Evolutionary conservation across 2,113 vertebrate genomes (phyloP).

Genomic region (Stercorarius parasiticus): DNA sequence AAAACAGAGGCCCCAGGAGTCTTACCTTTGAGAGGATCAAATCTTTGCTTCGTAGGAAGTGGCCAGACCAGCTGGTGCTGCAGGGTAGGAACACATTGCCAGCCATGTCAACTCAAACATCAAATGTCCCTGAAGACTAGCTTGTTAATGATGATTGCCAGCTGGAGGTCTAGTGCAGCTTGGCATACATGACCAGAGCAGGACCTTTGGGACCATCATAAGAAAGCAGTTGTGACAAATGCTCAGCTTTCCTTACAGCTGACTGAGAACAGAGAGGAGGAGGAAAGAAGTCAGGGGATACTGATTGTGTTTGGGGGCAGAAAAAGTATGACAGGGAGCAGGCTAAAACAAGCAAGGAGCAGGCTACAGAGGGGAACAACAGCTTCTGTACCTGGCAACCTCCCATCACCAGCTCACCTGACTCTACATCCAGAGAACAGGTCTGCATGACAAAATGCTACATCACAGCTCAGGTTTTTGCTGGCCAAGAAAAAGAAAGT

Average conservation of each 20-base stretch:
- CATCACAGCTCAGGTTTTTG: neutral
- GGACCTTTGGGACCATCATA: neutral
- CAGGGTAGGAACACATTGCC: neutral
- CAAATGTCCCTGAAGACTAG: neutral
- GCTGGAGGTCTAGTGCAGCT: neutral
- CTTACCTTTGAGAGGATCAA: neutral
- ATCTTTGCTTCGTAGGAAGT: neutral
- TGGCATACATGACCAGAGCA: neutral
- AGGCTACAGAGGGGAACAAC: neutral
- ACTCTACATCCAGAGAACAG: neutral
- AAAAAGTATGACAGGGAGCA: neutral
- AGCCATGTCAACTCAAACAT: neutral
- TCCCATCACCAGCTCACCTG: neutral
- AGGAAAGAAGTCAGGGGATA: neutral
- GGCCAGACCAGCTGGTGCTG: neutral
- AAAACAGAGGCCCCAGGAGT: neutral
- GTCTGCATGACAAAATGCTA: neutral
- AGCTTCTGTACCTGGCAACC: neutral
- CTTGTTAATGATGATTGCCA: neutral
- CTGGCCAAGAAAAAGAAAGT: neutral
- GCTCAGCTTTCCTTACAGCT: accelerated
- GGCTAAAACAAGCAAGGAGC: neutral
- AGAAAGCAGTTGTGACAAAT: neutral
- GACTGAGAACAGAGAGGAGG: neutral
- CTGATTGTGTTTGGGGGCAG: neutral